Conservation (phyloP, 2,113 vertebrate species). For the Equus przewalskii region DNA sequence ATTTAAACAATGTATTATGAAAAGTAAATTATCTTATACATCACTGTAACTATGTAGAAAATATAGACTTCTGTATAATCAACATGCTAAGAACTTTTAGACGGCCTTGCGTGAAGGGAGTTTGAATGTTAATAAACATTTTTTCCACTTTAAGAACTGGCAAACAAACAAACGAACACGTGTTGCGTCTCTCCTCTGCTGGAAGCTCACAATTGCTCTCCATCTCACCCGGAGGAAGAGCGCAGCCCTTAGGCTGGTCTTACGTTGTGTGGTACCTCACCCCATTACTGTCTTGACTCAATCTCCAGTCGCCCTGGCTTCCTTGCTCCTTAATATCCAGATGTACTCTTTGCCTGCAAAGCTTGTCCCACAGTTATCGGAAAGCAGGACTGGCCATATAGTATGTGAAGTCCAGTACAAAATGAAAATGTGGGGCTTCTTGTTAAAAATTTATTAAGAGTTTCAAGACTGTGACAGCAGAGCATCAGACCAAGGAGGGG, state of each 20-base stretch:
- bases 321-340: neutral
- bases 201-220: neutral
- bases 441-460: neutral
- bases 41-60: slow-evolving; percentile 90
- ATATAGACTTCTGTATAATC: slow-evolving; percentile 85
- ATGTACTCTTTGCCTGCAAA: neutral
- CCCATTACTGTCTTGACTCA: neutral
- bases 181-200: neutral
- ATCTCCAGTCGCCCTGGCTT: neutral
- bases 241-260: neutral
- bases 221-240: neutral
- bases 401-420: no score
- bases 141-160: slow-evolving; percentile 89
- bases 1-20: slow-evolving; percentile 87
- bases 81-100: slow-evolving; percentile 89
- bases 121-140: slow-evolving; percentile 90
- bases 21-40: slow-evolving; percentile 85
- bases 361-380: neutral
- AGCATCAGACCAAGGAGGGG: neutral
- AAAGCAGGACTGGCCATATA: neutral
- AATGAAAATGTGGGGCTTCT: neutral
- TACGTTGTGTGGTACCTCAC: no score
- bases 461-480: neutral
- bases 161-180: neutral
- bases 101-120: slow-evolving; percentile 88